Base-by-base conservation (phyloP, 1,140 invertebrate genomes). In the Pentalonia nigronervosa region DNA sequence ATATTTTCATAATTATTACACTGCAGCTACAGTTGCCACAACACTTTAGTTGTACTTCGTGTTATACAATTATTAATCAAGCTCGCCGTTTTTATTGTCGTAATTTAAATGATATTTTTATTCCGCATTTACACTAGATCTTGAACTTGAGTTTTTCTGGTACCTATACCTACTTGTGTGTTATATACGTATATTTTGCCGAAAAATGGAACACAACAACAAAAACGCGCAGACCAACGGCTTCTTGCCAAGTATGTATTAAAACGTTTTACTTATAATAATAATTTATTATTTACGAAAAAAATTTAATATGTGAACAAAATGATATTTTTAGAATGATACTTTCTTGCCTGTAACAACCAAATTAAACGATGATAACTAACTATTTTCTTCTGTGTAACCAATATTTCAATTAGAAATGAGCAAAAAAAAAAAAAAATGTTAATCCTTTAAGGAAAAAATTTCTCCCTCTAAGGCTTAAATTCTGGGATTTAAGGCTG, bases 181-280 rank as follows among this genome's bases (percentile, higher is more conserved):
- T 30, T 88, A 48, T 21, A 45, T 7, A 23, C 83, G 83, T 56
- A 21, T 34, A 87, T 45, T 90, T 91, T 23, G 47, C 25, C 3
- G 21, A 93, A 86, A 83, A 50, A 93, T 93, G 91, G 91, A 93
- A 25, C 47, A 81, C 3, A 45, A 48, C 9, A 56, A 83, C 47
- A 48, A 93, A 86, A 9, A 50, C 21, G 8, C 48, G 7, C 23
- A 47, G 6, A 53, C 34, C 47, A 93, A 93, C 48, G 91, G 91
- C 30, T 83, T 23, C 34, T 86, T 93, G 48, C 34, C 81, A 86
- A 93, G 91, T 93, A 56, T 56, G 91, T 93, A 21, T 47, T n/a
- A 81, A 47, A 50, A 50, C 20, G 2, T 60, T 60, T 30, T 67
- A 30, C 56, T 25, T 60, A 41, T 60, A 67, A 67, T 67, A 20